Percentiles rank a stretch among this genome's conserved stretches.
Evolutionary conservation across 2,888 invertebrate species (phyloP).

Genomic region (Stomorhina lunata): DNA sequence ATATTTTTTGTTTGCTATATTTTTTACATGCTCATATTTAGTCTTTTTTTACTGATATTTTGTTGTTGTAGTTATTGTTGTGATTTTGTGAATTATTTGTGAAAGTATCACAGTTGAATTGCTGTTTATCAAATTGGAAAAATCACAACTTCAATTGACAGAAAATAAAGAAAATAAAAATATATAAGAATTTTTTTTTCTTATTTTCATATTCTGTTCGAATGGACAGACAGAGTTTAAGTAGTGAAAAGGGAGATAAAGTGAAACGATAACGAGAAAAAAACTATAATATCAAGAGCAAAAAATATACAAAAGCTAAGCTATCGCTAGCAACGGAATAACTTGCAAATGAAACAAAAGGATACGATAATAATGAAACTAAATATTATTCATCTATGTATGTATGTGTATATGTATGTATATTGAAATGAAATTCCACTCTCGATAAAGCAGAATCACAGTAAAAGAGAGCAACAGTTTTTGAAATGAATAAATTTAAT

Average conservation of each 20-base stretch:
- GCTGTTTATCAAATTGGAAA: constrained; percentile 67
- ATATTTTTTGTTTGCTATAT: not conserved
- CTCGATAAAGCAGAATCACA: constrained; percentile 41
- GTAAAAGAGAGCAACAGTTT: constrained; percentile 38
- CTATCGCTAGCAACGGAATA: constrained; percentile 22
- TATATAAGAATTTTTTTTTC: constrained; percentile 1
- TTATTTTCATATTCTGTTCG: not conserved
- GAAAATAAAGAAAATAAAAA: constrained; percentile 36
- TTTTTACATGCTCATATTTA: constrained; percentile 40
- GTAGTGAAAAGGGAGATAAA: constrained; percentile 4
- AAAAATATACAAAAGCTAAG: constrained; percentile 5
- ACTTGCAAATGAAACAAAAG: constrained; percentile 51
- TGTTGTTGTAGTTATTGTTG: constrained; percentile 20
- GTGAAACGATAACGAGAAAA: constrained; percentile 25
- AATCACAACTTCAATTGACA: constrained; percentile 64
- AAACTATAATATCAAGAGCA: not conserved
- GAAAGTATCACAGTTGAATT: constrained; percentile 64
- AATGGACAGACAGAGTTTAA: constrained; percentile 17
- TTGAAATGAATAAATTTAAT: constrained; percentile 38
- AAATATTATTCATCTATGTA: constrained; percentile 47
- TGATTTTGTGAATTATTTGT: constrained; percentile 58
- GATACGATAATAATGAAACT: constrained; percentile 48
- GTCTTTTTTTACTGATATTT: not conserved
- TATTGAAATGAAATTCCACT: constrained; percentile 48
- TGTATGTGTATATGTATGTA: no score